These are phyloP conservation scores for Sitta europaea DNA, from an alignment of 2,113 vertebrate species.

Conservation along the genomic window DNA sequence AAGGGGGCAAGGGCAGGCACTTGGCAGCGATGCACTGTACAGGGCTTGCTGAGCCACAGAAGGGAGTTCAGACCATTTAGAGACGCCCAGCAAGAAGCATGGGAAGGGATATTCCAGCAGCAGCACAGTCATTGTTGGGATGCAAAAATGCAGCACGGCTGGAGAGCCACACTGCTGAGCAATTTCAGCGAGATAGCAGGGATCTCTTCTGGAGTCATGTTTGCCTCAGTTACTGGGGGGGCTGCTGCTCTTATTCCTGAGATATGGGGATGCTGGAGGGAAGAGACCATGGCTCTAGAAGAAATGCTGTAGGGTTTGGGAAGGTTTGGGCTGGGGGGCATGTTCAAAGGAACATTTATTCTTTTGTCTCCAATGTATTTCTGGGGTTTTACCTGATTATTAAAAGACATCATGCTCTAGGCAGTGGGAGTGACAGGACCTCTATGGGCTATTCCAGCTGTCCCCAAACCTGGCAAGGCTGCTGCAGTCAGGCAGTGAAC, in stretches of 20 bases:
- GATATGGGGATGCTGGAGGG: neutral
- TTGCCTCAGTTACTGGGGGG: constrained; percentile 16
- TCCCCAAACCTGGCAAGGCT: neutral
- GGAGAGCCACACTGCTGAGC: constrained; percentile 19
- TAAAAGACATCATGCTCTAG: neutral
- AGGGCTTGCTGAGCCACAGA: neutral
- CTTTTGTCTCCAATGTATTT: constrained; percentile 1
- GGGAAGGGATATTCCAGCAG: constrained; percentile 35
- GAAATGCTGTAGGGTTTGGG: neutral
- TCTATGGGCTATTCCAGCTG: neutral
- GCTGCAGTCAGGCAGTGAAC: neutral
- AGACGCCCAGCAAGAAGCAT: neutral
- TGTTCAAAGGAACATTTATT: constrained; percentile 19
- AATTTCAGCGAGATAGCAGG: neutral
- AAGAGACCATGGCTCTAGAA: neutral
- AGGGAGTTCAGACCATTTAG: constrained; percentile 1
- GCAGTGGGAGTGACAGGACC: neutral
- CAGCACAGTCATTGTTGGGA: constrained; percentile 51
- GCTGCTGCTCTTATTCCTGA: constrained; percentile 4
- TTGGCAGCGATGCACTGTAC: neutral
- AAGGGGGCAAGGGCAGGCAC: constrained; percentile 9
- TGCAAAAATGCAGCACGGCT: constrained; percentile 44
- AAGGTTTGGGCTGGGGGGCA: neutral
- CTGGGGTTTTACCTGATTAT: neutral
- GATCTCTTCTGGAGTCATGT: constrained; percentile 26